A percentile compares a stretch with the other conserved stretches of the same genome.
These are phyloP conservation scores for Ptychoptera contaminata DNA, from an alignment of 2,888 invertebrate genomes.

Conservation along the genomic window DNA sequence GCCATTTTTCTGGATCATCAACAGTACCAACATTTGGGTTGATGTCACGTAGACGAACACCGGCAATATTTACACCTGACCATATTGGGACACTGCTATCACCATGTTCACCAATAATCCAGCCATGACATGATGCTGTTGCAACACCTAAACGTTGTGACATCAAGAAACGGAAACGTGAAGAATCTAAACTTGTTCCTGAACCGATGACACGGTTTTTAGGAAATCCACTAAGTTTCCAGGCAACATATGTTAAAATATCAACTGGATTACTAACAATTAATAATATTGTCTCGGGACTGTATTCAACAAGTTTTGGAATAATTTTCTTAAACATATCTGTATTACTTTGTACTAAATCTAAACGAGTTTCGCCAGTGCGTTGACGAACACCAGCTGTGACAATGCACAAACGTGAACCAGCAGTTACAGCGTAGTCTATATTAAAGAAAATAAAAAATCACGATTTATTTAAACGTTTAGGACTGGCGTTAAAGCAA, in stretches of 20 bases:
- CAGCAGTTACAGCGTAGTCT: conserved; percentile 58
- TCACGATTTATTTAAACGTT: no score
- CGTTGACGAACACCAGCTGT: conserved; percentile 75
- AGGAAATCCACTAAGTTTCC: conserved; percentile 75
- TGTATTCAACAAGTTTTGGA: conserved; percentile 41
- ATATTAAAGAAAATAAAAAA: no score
- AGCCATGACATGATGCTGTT: conserved; percentile 64
- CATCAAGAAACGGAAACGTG: conserved; percentile 67
- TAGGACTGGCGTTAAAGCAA: no score
- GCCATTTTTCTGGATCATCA: conserved; percentile 57
- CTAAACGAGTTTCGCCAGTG: conserved; percentile 60
- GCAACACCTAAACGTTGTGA: conserved; percentile 61
- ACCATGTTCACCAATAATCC: conserved; percentile 84
- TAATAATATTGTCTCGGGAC: conserved; percentile 63
- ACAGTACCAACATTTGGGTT: conserved; percentile 50
- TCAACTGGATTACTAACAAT: conserved; percentile 82
- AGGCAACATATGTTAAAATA: conserved; percentile 71
- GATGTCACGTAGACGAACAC: conserved; percentile 56
- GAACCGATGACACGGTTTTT: conserved; percentile 69
- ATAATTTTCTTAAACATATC: conserved; percentile 66
- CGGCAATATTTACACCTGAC: conserved; percentile 78
- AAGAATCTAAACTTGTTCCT: conserved; percentile 80
- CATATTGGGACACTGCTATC: conserved; percentile 75
- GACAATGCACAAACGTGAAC: conserved; percentile 62
- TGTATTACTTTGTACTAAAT: conserved; percentile 68